Evolutionary conservation across 2,888 invertebrate genomes (phyloP), one percentile per base, ranked within the genome.

Genomic region (Pegoplata infirma): DNA sequence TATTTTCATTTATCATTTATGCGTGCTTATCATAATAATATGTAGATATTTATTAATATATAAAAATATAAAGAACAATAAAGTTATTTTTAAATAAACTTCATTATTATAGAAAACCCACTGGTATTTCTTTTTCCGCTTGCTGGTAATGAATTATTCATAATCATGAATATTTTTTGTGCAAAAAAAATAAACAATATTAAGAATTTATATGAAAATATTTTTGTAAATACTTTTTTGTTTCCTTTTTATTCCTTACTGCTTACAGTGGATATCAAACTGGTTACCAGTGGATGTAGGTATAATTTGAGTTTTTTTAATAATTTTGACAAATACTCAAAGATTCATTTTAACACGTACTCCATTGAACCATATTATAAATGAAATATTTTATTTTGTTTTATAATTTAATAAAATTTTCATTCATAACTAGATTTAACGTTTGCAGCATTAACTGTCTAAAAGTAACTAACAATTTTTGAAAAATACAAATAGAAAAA

Each of bases 271-370:
- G 84, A 76, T 83, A 81, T 81, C 84, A 84, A 81, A 68, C 78
- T 56, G 84, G 84, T 81, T 84, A 84, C 77, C 81, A 82, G 79
- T 84, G 84, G 84, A 81, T 84, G 84, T 84, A 84, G 81, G 84
- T 84, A 84, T 82, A 21, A 32, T 40, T 47, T 5, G 7, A 32
- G 17, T 56, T 19, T 10, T 56, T 47, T 40, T n/a, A 10, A 0
- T 8, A 2, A 10, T 32, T 32, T 32, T 32, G 8, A 32, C 10
- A 7, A 32, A 40, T n/a, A 40, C n/a, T 40, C 12, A n/a, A 40
- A 12, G 12, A n/a, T 40, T 40, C 2, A 40, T 40, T n/a, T 40
- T 1, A n/a, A 40, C n/a, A 40, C 36, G 36, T n/a, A n/a, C n/a
- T 32, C 32, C 8, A 2, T 10, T 2, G 12, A 3, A 10, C 32